A percentile compares a stretch with the other conserved stretches of the same genome.
Conservation (phyloP, 2,888 invertebrate genomes). For the Gymnocheta viridis region DNA sequence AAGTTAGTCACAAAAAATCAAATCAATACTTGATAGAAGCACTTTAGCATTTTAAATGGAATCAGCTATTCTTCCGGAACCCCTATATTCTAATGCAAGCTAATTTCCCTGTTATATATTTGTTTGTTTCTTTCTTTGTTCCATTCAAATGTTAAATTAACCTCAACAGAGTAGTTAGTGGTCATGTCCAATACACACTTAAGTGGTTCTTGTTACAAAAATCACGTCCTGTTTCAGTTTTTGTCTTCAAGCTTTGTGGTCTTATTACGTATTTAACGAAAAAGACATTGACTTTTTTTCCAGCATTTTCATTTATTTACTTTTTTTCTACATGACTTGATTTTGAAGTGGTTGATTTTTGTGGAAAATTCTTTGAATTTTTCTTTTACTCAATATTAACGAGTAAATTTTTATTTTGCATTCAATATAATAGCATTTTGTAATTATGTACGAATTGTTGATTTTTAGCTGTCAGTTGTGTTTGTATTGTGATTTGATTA, state of each 20-base stretch:
- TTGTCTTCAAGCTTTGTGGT: conserved; percentile 37
- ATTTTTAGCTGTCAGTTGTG: conserved; percentile 67
- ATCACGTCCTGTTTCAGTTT: conserved; percentile 58
- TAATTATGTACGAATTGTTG: conserved; percentile 68
- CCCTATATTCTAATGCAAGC: background rate
- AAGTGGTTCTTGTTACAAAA: conserved; percentile 59
- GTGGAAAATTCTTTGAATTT: conserved; percentile 62
- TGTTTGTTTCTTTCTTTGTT: conserved; percentile 36
- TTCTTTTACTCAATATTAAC: background rate
- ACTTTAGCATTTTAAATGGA: too few relatives aligned
- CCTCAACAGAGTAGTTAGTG: conserved; percentile 65
- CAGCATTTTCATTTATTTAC: conserved; percentile 39
- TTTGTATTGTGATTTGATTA: conserved; percentile 68
- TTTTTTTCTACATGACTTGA: conserved; percentile 58
- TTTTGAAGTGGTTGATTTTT: conserved; percentile 61
- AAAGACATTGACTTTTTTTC: conserved; percentile 40
- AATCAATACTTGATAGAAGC: too few relatives aligned
- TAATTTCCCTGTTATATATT: conserved; percentile 59
- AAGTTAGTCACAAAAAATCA: too few relatives aligned
- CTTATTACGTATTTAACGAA: conserved; percentile 1
- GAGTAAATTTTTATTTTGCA: conserved; percentile 52
- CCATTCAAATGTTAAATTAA: conserved; percentile 65
- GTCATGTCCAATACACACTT: conserved; percentile 59
- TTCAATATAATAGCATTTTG: conserved; percentile 35
- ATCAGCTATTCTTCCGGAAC: background rate